phyloP scores from a whole-genome alignment of 2,888 invertebrate species.

The Lasioglossum pauxillum region DNA sequence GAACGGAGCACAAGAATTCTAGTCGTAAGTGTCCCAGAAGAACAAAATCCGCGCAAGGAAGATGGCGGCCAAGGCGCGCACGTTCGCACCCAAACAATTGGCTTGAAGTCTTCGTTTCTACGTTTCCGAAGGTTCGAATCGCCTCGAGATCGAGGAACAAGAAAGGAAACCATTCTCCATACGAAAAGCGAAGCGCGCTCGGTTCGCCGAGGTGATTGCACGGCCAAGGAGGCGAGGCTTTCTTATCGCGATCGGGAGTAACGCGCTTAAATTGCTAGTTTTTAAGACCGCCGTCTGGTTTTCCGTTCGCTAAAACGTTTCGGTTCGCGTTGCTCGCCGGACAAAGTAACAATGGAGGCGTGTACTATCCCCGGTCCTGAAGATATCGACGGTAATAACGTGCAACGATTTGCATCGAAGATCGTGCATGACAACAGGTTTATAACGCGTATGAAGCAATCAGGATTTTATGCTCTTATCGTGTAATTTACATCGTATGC shows the following conservation, averaged over 20 bases:
- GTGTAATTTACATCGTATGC: constrained; percentile 76
- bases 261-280: constrained; percentile 14
- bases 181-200: background rate
- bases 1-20: background rate
- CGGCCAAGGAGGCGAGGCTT: constrained; percentile 13
- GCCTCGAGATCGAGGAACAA: background rate
- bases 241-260: constrained; percentile 24
- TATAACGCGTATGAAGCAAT: constrained; percentile 74
- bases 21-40: background rate
- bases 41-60: background rate
- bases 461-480: constrained; percentile 78
- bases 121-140: background rate
- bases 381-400: constrained; percentile 66
- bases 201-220: constrained; percentile 1
- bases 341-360: constrained; percentile 53
- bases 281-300: constrained; percentile 25
- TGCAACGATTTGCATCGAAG: constrained; percentile 71
- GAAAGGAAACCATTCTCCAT: background rate
- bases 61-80: background rate
- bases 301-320: constrained; percentile 27
- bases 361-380: constrained; percentile 18
- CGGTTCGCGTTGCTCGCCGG: constrained; percentile 5
- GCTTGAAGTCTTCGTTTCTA: background rate
- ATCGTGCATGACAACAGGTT: constrained; percentile 75
- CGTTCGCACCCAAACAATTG: background rate